phyloP scores from a whole-genome alignment of 2,113 vertebrate species.

The Osmerus mordax region DNA sequence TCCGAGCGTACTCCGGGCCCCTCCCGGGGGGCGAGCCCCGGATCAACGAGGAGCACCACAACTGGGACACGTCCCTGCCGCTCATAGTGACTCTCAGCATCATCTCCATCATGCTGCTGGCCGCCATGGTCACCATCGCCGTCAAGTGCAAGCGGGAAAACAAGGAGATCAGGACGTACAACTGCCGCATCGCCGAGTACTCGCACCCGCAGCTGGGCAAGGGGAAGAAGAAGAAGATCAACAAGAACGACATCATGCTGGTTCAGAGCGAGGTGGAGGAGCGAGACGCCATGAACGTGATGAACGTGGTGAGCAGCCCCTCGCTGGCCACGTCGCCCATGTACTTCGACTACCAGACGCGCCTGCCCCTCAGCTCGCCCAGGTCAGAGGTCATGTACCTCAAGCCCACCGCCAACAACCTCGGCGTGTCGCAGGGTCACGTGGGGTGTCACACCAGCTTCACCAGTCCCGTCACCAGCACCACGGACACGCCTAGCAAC shows the following conservation, averaged over 20 bases:
- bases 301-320: slow-evolving; percentile 99
- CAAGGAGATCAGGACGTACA: slow-evolving; percentile 99
- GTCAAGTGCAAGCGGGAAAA: slow-evolving; percentile 98
- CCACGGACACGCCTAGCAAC: slow-evolving; percentile 91
- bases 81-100: slow-evolving; percentile 96
- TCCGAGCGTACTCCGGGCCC: slow-evolving; percentile 88
- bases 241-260: slow-evolving; percentile 98
- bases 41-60: slow-evolving; percentile 87
- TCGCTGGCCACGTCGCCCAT: slow-evolving; percentile 98
- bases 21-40: slow-evolving; percentile 86
- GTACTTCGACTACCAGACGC: slow-evolving; percentile 99
- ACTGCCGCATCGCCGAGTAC: slow-evolving; percentile 98
- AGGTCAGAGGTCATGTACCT: slow-evolving; percentile 99
- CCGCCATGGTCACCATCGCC: slow-evolving; percentile 97
- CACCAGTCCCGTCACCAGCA: slow-evolving; percentile 93
- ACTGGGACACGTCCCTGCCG: slow-evolving; percentile 96
- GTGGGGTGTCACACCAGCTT: slow-evolving; percentile 98
- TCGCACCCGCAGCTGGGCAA: slow-evolving; percentile 96
- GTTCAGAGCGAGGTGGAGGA: slow-evolving; percentile 99
- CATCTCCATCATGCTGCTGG: slow-evolving; percentile 93
- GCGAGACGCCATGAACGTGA: slow-evolving; percentile 98
- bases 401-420: slow-evolving; percentile 96
- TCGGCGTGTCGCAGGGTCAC: slow-evolving; percentile 97
- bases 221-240: slow-evolving; percentile 95
- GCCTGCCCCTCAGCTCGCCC: slow-evolving; percentile 98